Conservation (phyloP, 1,140 invertebrate genomes). For the Sinella curviseta region DNA sequence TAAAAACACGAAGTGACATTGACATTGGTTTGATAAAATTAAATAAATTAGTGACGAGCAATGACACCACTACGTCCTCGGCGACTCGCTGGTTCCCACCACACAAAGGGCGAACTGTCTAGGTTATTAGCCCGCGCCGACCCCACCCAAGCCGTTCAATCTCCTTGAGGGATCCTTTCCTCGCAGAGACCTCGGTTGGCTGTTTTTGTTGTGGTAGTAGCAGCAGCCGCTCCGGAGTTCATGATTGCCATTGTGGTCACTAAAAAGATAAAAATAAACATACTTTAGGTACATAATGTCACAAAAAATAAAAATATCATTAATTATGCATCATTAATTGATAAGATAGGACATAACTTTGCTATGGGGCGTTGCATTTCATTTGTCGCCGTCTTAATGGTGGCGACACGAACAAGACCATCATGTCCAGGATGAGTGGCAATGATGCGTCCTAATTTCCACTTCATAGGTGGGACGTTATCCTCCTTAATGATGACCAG, state of each 20-base stretch:
- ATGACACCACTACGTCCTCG: too few relatives aligned
- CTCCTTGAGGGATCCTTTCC: not conserved
- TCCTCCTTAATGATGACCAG: not conserved
- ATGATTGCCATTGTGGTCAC: not conserved
- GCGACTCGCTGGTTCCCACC: too few relatives aligned
- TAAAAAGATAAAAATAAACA: not conserved
- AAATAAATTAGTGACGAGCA: too few relatives aligned
- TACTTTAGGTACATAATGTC: not conserved
- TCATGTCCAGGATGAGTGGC: slow-evolving; percentile 50
- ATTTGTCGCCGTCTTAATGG: not conserved
- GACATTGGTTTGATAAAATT: too few relatives aligned
- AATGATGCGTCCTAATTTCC: slow-evolving; percentile 52
- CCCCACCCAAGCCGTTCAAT: not conserved
- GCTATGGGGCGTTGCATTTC: not conserved
- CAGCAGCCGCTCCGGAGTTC: not conserved
- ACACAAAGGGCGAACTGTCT: too few relatives aligned
- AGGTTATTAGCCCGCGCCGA: not conserved
- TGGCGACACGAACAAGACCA: slow-evolving; percentile 46
- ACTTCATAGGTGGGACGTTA: slow-evolving; percentile 46
- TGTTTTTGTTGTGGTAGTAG: not conserved
- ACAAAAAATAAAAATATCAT: not conserved
- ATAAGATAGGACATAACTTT: slow-evolving; percentile 8
- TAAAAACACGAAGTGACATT: too few relatives aligned
- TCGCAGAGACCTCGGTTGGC: not conserved
- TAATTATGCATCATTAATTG: not conserved